A percentile compares a stretch with the other conserved stretches of the same genome.
phyloP scores from a whole-genome alignment of 2,888 invertebrate genomes.

The Epistrophe grossulariae region DNA sequence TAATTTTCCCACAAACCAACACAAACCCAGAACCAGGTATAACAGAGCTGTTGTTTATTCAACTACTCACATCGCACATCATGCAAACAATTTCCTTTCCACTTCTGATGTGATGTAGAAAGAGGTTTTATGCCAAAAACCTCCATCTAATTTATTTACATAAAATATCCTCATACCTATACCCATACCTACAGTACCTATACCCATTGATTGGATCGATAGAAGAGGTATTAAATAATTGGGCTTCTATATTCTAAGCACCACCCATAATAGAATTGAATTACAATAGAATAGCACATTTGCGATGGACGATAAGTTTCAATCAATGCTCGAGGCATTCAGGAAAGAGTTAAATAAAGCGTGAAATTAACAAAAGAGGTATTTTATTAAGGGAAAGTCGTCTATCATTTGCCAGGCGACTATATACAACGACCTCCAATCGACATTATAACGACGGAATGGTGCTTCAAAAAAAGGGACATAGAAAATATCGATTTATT shows the following conservation, averaged over 20 bases:
- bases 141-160: conserved; percentile 6
- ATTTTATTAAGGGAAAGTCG: not conserved
- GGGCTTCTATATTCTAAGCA: not conserved
- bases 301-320: conserved; percentile 53
- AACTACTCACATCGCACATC: not conserved
- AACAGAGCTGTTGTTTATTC: not conserved
- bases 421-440: not conserved
- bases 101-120: not conserved
- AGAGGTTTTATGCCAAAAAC: not conserved
- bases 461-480: conserved; percentile 8
- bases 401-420: not conserved
- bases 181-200: too few species aligned
- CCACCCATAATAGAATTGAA: not conserved
- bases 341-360: conserved; percentile 54
- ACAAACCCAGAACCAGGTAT: not conserved
- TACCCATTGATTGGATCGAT: not conserved
- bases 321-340: conserved; percentile 34
- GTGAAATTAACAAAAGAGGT: conserved; percentile 59
- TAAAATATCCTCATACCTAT: not conserved
- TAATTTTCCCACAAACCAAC: not conserved
- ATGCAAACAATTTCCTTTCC: not conserved
- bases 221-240: conserved; percentile 1
- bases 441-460: not conserved
- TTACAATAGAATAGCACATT: conserved; percentile 42
- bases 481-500: conserved; percentile 41